These are phyloP conservation scores for Eupithecia centaureata DNA, from an alignment of 2,888 invertebrate genomes.

Conservation along the genomic window DNA sequence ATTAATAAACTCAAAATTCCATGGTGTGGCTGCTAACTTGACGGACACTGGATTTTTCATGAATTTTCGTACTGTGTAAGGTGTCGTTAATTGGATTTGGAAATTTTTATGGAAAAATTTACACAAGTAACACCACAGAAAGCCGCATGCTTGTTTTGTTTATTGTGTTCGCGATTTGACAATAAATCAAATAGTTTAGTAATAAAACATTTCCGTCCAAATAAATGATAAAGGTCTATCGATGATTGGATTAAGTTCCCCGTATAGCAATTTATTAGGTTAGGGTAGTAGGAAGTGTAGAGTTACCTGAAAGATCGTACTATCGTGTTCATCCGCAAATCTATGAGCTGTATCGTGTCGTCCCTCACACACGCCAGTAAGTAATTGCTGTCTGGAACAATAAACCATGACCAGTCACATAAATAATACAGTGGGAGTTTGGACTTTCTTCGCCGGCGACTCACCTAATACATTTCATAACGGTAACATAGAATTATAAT, in stretches of 20 bases:
- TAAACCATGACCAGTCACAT: conserved; percentile 41
- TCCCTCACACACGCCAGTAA: conserved; percentile 97
- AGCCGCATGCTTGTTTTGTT: neutral
- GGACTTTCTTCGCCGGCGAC: conserved; percentile 19
- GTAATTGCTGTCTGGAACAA: conserved; percentile 92
- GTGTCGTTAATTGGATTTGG: no score
- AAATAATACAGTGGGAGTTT: conserved; percentile 35
- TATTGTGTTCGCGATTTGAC: neutral
- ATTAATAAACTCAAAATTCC: no score
- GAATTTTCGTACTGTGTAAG: no score
- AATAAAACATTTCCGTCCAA: conserved; percentile 13
- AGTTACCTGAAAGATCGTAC: conserved; percentile 93
- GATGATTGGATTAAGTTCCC: conserved; percentile 24
- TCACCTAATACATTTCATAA: conserved; percentile 46
- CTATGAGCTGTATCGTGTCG: conserved; percentile 96
- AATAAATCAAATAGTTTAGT: conserved; percentile 1
- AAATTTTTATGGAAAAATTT: no score
- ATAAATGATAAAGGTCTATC: conserved; percentile 19
- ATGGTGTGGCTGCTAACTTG: no score
- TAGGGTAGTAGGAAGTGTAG: conserved; percentile 24
- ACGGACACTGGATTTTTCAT: no score
- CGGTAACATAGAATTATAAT: conserved; percentile 49
- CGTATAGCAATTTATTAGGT: conserved; percentile 24
- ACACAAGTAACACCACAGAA: neutral
- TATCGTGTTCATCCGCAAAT: conserved; percentile 97